A percentile compares a stretch with the other conserved stretches of the same genome.
Conservation (phyloP, 1,140 invertebrate species). For the Sarcophaga bullata region DNA sequence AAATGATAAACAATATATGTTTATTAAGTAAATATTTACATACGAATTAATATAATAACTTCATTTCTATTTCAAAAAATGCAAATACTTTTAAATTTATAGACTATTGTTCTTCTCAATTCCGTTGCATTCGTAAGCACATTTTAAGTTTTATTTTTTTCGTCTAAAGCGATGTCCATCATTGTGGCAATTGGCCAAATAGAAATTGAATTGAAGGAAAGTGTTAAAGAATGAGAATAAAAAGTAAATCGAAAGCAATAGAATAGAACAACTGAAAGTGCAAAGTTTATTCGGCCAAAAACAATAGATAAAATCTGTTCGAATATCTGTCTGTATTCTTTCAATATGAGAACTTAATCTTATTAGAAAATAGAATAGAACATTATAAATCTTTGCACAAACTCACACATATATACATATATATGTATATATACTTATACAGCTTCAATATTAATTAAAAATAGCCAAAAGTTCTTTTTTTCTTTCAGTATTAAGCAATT, state of each 20-base stretch:
- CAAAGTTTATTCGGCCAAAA: slow-evolving; percentile 26
- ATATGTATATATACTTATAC: background rate
- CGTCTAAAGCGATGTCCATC: background rate
- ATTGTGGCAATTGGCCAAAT: slow-evolving; percentile 2
- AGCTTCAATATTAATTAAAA: background rate
- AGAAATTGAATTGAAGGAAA: slow-evolving; percentile 13
- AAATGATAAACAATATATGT: no score
- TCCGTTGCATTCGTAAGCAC: background rate
- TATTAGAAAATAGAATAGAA: background rate
- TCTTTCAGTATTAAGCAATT: no score
- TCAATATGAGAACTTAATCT: background rate
- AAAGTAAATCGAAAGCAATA: background rate
- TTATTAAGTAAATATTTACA: background rate
- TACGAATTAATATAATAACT: background rate
- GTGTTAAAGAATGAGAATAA: background rate
- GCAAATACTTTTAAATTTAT: slow-evolving; percentile 14
- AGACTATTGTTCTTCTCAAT: background rate
- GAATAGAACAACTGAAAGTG: slow-evolving; percentile 16
- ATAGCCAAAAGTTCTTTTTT: no score
- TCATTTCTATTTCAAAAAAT: background rate
- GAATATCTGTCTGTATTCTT: background rate
- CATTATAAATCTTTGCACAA: background rate
- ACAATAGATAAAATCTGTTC: slow-evolving; percentile 14
- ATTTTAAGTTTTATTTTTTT: background rate
- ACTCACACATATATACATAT: background rate